Base-by-base conservation (phyloP, 2,797 vertebrate species). In the Telmatherina bonti region DNA sequence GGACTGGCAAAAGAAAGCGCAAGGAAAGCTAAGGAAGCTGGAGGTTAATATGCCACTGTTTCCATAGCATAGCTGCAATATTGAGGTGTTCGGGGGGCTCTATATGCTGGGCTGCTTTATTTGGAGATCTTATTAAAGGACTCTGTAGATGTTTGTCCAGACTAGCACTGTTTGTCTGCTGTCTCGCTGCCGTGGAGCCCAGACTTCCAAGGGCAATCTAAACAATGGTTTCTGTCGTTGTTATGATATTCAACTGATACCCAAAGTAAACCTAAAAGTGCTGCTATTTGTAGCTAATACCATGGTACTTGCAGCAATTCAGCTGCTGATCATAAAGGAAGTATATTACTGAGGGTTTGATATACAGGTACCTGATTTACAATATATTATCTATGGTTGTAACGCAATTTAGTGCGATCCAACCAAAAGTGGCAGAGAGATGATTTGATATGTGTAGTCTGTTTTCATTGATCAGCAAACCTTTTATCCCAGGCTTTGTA, bases 91-190 rank as follows among this genome's bases (percentile, higher is more conserved):
- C 70, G 63, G 53, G 12, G 43, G 27, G 7, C 60, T 68, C 47
- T 72, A 43, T 80, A 64, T 13, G 59, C 65, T 43, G 66, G 5
- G 62, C 3, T 1, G 64, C 55, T 86, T 70, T 89, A 66, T 90
- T 89, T 89, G 84, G 74, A 81, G 68, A 76, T 85, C 64, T 91
- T 92, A 90, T 92, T 85, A 85, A 82, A 89, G 71, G 67, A 67
- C 70, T 78, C 22, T 61, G 67, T 69, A 55, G 7, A 64, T 90
- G 85, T 90, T 89, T 90, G 86, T 84, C 78, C 76, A 87, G 88
- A 87, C 83, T 56, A 57, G 79, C 59, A 0, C 59, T 85, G 88
- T 91, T 88, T 90, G 87, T 70, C 80, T 84, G 74, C 54, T 38
- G 83, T 86, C 83, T 84, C 61, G 73, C 74, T 52, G 67, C 57